A percentile compares a stretch with the other conserved stretches of the same genome.
Conservation (phyloP, 1,140 invertebrate genomes). For the Panagrolaimus sp. region DNA sequence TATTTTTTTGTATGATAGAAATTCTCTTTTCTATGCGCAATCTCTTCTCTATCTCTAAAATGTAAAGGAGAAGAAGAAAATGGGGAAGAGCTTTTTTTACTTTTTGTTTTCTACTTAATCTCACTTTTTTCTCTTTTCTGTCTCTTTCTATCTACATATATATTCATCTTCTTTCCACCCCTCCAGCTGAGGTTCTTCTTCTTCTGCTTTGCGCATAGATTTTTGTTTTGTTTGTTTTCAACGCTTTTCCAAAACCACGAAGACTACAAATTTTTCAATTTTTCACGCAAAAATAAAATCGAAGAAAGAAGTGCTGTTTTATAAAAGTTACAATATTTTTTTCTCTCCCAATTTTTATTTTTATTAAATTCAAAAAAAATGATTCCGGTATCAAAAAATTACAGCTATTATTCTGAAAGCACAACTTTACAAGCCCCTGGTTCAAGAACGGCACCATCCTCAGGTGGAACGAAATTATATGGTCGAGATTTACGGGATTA, state of each 20-base stretch:
- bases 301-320: too few relatives aligned
- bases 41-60: too few relatives aligned
- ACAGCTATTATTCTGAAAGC: slow-evolving; percentile 42
- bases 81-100: too few relatives aligned
- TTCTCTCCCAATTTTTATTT: too few relatives aligned
- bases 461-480: slow-evolving; percentile 75
- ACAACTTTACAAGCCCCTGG: slow-evolving; percentile 31
- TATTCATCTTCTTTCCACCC: too few relatives aligned
- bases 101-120: too few relatives aligned
- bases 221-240: background rate
- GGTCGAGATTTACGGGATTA: slow-evolving; percentile 86
- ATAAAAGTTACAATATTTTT: too few relatives aligned
- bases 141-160: too few relatives aligned
- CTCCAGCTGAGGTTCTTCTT: background rate
- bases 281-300: background rate
- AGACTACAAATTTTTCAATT: background rate
- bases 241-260: background rate
- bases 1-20: background rate
- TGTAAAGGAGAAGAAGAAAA: too few relatives aligned
- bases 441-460: slow-evolving; percentile 19
- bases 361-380: background rate
- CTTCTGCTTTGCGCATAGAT: background rate
- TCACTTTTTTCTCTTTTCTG: too few relatives aligned
- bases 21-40: too few relatives aligned
- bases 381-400: slow-evolving; percentile 17